Base-by-base conservation (phyloP, 2,113 vertebrate species). In the Pelobates fuscus region DNA sequence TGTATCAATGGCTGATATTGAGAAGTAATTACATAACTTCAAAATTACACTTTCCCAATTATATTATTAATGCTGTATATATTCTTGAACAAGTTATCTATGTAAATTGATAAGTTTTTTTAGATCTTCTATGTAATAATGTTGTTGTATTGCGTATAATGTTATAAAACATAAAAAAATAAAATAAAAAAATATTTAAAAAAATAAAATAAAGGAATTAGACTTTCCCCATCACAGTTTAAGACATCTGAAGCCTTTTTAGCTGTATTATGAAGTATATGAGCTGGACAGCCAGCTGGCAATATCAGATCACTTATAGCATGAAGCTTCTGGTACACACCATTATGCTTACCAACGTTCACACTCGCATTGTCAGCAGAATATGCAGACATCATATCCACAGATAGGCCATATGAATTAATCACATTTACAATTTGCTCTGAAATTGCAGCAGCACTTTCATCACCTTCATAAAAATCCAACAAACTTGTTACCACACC, bases 21-120 rank as follows among this genome's bases (percentile, higher is more conserved):
- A 67, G 30, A 67, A 67, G 25, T 67, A 25, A 44, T n/a, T 46
- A 44, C 15, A 49, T 44, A 49, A 18, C 44, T 67, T 43, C 37
- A 67, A 10, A 25, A 67, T 23, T n/a, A 23, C n/a, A n/a, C n/a
- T n/a, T n/a, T n/a, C n/a, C n/a, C n/a, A n/a, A n/a, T n/a, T n/a
- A n/a, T n/a, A n/a, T n/a, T n/a, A n/a, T n/a, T n/a, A n/a, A n/a
- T n/a, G n/a, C n/a, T n/a, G n/a, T n/a, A n/a, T n/a, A n/a, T n/a
- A n/a, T n/a, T n/a, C n/a, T n/a, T n/a, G n/a, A n/a, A n/a, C n/a
- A n/a, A n/a, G n/a, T n/a, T n/a, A n/a, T n/a, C n/a, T n/a, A n/a
- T n/a, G n/a, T n/a, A n/a, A n/a, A n/a, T n/a, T n/a, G n/a, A n/a
- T n/a, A n/a, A n/a, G n/a, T n/a, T n/a, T n/a, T n/a, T n/a, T n/a